Evolutionary conservation across 2,113 vertebrate genomes (phyloP), one percentile per base, ranked within the genome.

Genomic region (Crotalus helleri): DNA sequence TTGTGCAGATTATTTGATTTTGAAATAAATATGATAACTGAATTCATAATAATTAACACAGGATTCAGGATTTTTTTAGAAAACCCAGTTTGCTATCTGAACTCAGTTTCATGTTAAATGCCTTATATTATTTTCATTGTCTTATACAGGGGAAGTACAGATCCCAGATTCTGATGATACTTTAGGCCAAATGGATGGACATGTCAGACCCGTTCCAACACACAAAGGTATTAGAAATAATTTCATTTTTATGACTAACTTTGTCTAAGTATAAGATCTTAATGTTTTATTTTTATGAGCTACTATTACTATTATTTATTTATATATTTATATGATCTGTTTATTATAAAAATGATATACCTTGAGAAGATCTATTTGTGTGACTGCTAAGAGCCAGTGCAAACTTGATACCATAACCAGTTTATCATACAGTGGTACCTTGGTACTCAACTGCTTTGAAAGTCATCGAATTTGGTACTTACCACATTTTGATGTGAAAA

Each of bases 181-280:
- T 8, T 95, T 98, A 96, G 97, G 97, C 94, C 96, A 98, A 55
- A 95, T 95, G 0, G 98, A 98, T 93, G 98, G 97, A 94, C 97
- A 97, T 44, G 97, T 98, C 49, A 96, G 97, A 94, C 98, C 97
- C 46, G 57, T 98, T 94, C 98, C 98, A 85, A 98, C 98, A 87
- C 96, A 97, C 46, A 98, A 98, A 98, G 98, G 98, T 99, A 98
- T 97, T 92, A 94, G 53, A 7, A 94, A 17, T 46, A 44, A 0
- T 81, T 53, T 10, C 19, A 53, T 90, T 94, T 5, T 21, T 91
- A 19, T 91, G 89, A 88, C 90, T 15, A 0, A 1, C 11, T 29
- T 1, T 89, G 33, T 93, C 24, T 90, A 91, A 91, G 90, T 58
- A 23, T 4, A 85, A 7, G 10, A 91, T 85, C 26, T 19, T 93